Percentiles rank a stretch among this genome's conserved stretches.
These are phyloP conservation scores for Acrossocheilus wenchowensis DNA, from an alignment of 2,797 vertebrate species.

Conservation along the genomic window DNA sequence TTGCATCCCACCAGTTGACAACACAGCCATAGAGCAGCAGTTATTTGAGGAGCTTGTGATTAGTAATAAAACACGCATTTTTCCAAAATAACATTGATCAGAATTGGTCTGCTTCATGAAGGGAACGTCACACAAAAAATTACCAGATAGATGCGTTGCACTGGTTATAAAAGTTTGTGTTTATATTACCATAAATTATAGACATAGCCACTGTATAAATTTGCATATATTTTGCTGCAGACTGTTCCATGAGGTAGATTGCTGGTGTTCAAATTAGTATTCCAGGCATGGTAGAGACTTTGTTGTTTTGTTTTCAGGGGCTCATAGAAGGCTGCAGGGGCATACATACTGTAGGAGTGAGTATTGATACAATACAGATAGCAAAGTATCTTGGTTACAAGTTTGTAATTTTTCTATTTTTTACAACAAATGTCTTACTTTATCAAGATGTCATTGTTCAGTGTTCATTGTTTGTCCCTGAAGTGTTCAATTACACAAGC, in stretches of 20 bases:
- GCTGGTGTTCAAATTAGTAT: slow-evolving; percentile 64
- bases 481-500: not conserved
- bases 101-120: not conserved
- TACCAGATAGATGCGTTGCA: slow-evolving; percentile 49
- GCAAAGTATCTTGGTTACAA: not conserved
- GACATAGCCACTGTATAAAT: slow-evolving; percentile 62
- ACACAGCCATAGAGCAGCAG: not conserved
- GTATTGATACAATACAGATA: slow-evolving; percentile 22
- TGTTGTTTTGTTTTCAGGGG: slow-evolving; percentile 46
- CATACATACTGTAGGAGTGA: not conserved
- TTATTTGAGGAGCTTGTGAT: not conserved
- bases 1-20: not conserved
- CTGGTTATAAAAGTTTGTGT: slow-evolving; percentile 47
- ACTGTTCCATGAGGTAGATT: slow-evolving; percentile 60
- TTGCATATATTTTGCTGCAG: slow-evolving; percentile 63
- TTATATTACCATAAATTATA: slow-evolving; percentile 61
- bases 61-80: not conserved
- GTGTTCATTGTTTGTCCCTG: not conserved
- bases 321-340: slow-evolving; percentile 34
- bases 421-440: not conserved
- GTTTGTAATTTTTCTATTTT: not conserved
- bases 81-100: not conserved
- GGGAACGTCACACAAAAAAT: not conserved
- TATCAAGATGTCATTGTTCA: not conserved
- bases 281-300: slow-evolving; percentile 59